phyloP scores from a whole-genome alignment of 2,113 vertebrate species.

The Pelobates fuscus region DNA sequence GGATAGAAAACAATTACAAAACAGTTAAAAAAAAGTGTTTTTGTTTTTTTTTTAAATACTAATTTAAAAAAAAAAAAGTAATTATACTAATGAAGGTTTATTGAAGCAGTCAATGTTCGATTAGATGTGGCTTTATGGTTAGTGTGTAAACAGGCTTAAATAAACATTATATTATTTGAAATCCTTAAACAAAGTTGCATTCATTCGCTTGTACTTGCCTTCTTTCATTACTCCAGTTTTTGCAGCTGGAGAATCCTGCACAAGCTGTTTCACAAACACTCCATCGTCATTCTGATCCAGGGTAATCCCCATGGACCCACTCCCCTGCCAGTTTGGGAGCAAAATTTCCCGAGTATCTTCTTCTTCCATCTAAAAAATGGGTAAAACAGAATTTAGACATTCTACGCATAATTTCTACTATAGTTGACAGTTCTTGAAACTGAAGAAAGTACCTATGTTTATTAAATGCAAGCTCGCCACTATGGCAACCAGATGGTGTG shows the following conservation, averaged over 20 bases:
- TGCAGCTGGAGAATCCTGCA: conserved; percentile 84
- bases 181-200: too few relatives aligned
- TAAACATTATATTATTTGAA: too few relatives aligned
- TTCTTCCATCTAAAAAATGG: conserved; percentile 77
- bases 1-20: too few relatives aligned
- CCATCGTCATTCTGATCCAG: conserved; percentile 79
- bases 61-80: too few relatives aligned
- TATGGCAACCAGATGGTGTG: too few relatives aligned
- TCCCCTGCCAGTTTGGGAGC: conserved; percentile 86
- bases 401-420: neutral
- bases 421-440: neutral
- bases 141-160: too few relatives aligned
- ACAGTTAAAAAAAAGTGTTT: too few relatives aligned
- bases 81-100: too few relatives aligned
- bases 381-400: neutral
- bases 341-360: conserved; percentile 87
- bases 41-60: too few relatives aligned
- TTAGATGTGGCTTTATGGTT: too few relatives aligned
- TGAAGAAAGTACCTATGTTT: neutral
- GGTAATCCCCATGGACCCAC: conserved; percentile 86
- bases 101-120: too few relatives aligned
- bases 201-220: conserved; percentile 75
- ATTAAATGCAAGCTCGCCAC: too few relatives aligned
- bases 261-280: conserved; percentile 83
- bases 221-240: conserved; percentile 84